Conservation (phyloP, 2,888 invertebrate species). For the Hypselothyrea guttata region DNA sequence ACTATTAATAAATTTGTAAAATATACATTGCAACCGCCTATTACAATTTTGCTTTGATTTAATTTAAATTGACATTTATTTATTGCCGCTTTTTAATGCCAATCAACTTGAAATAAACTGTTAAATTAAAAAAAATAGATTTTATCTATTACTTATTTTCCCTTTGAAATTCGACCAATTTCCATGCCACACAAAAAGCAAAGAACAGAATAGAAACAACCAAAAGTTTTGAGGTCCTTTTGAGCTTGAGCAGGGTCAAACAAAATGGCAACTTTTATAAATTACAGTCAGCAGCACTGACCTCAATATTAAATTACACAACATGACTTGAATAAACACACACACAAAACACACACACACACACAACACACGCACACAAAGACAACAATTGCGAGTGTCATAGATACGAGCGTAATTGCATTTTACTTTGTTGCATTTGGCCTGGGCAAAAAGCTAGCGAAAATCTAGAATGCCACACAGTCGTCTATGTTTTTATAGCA, state of each 20-base stretch:
- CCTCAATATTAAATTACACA: slow-evolving; percentile 72
- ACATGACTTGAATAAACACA: slow-evolving; percentile 54
- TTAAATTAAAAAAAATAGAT: background rate
- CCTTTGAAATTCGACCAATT: slow-evolving; percentile 28
- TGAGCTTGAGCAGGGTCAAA: slow-evolving; percentile 45
- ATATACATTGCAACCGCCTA: too few species aligned
- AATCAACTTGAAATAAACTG: background rate
- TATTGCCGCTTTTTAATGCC: background rate
- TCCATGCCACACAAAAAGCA: slow-evolving; percentile 10
- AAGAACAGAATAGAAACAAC: slow-evolving; percentile 26
- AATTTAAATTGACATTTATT: too few species aligned
- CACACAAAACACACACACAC: slow-evolving; percentile 19
- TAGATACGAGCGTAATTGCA: slow-evolving; percentile 71
- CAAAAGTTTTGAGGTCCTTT: slow-evolving; percentile 53
- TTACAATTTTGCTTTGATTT: too few species aligned
- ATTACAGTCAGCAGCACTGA: slow-evolving; percentile 68
- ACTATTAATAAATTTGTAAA: too few species aligned
- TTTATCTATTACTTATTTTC: background rate
- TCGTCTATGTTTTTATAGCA: slow-evolving; percentile 28
- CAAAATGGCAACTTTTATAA: slow-evolving; percentile 66
- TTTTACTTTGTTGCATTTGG: slow-evolving; percentile 63
- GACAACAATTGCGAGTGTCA: slow-evolving; percentile 65
- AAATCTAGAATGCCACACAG: slow-evolving; percentile 45
- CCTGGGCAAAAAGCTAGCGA: slow-evolving; percentile 51
- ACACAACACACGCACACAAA: slow-evolving; percentile 16